Evolutionary conservation across 2,888 invertebrate genomes (phyloP), one percentile per base, ranked within the genome.

Genomic region (Charanyca ferruginea): DNA sequence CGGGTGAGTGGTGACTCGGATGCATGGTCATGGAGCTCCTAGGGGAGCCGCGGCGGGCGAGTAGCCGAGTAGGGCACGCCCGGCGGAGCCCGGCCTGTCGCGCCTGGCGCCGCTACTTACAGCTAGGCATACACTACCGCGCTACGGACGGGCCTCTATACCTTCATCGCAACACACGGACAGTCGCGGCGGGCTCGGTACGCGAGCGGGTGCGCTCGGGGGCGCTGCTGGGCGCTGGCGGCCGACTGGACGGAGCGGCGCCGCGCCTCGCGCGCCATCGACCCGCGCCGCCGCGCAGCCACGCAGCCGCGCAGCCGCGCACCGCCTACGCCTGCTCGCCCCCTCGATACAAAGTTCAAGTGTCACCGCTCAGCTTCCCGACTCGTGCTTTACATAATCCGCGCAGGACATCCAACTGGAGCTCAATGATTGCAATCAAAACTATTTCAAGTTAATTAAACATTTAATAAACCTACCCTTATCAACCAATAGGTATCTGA

Each of bases 81-180:
- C 83, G 38, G 76, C 73, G 77, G 81, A 83, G 32, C 59, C 69
- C 51, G 72, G 84, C 32, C 87, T 83, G 84, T 80, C 32, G 9
- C 32, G 87, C 80, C 81, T 80, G 83, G 87, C 85, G 32, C 89
- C 87, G 89, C 90, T 90, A 91, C 92, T 89, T 93, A 93, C 90
- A 87, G 90, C 93, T 92, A 93, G 86, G 85, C 90, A 89, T 90
- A 91, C 89, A 89, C 92, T 93, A 94, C 85, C 89, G 90, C 92
- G 88, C 93, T 94, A 93, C 87, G 87, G 88, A 85, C 87, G 83
- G 89, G 87, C 83, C 85, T 87, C 88, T 89, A 84, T 95, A 95
- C 95, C 95, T 95, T 93, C 95, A 95, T 95, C 89, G 94, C 94
- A 93, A 94, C 93, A 90, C 88, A 89, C 87, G 87, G 85, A 79